Percentiles rank a stretch among this genome's conserved stretches.
phyloP scores from a whole-genome alignment of 1,140 invertebrate genomes.

The Pseudomyrmex cubaensis region DNA sequence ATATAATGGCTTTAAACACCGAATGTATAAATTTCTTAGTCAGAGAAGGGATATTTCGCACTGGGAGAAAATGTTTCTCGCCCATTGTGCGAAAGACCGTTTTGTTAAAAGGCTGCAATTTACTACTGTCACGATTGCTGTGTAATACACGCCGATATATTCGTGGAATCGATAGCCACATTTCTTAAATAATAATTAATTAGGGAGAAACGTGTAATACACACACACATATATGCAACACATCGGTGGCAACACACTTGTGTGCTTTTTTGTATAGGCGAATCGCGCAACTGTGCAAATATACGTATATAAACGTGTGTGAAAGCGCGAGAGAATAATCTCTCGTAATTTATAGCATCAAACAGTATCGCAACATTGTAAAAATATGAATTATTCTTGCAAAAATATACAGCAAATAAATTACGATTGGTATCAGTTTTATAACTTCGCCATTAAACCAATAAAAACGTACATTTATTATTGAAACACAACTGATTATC shows the following conservation, averaged over 20 bases:
- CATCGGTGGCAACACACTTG: constrained; percentile 12
- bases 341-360: constrained; percentile 28
- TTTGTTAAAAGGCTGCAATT: constrained; percentile 47
- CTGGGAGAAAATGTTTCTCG: constrained; percentile 45
- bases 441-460: neutral
- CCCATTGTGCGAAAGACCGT: constrained; percentile 44
- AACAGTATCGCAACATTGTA: neutral
- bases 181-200: constrained; percentile 58
- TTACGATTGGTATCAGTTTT: constrained; percentile 29
- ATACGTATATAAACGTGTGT: constrained; percentile 1
- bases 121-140: constrained; percentile 65
- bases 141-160: constrained; percentile 3
- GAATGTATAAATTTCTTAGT: constrained; percentile 51
- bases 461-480: neutral
- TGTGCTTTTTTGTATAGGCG: neutral
- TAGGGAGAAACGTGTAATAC: neutral
- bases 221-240: neutral
- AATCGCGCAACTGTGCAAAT: constrained; percentile 44
- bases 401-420: constrained; percentile 1
- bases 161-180: constrained; percentile 22
- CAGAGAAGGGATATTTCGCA: constrained; percentile 30
- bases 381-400: neutral
- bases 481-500: neutral
- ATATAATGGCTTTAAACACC: constrained; percentile 42
- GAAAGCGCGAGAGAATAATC: constrained; percentile 18